A percentile compares a stretch with the other conserved stretches of the same genome.
These are phyloP conservation scores for Amazona finschi DNA, from an alignment of 2,797 vertebrate genomes.

Conservation along the genomic window DNA sequence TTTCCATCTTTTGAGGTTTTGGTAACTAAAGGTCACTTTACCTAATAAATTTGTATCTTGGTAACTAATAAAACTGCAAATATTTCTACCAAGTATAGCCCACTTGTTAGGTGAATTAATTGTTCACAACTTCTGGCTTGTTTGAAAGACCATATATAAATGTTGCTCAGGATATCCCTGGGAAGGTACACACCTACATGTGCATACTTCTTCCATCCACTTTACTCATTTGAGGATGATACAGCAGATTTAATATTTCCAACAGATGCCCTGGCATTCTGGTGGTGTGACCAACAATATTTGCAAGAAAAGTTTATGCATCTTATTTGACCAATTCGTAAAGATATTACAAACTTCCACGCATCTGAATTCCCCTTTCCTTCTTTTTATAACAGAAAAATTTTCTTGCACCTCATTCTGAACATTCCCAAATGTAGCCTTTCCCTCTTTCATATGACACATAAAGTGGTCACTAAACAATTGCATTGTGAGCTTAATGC, in stretches of 20 bases:
- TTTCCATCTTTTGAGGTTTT: neutral
- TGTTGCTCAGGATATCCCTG: neutral
- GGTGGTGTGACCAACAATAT: neutral
- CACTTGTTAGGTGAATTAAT: neutral
- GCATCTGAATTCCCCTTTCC: neutral
- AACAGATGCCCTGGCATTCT: neutral
- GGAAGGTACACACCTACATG: neutral
- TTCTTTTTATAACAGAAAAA: neutral
- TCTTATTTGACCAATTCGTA: neutral
- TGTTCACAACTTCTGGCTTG: neutral
- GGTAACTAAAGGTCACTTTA: neutral
- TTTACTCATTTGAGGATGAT: neutral
- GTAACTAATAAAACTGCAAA: neutral
- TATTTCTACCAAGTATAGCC: neutral
- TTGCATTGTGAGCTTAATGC: neutral
- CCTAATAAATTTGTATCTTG: neutral
- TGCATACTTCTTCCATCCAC: neutral
- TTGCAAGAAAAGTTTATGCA: neutral
- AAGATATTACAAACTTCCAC: neutral
- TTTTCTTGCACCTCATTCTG: neutral
- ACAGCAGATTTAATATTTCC: neutral
- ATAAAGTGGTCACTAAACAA: neutral
- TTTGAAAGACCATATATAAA: neutral
- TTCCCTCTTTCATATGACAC: neutral
- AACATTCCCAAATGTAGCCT: neutral